phyloP scores from a whole-genome alignment of 2,888 invertebrate species.

The Acronicta aceris region DNA sequence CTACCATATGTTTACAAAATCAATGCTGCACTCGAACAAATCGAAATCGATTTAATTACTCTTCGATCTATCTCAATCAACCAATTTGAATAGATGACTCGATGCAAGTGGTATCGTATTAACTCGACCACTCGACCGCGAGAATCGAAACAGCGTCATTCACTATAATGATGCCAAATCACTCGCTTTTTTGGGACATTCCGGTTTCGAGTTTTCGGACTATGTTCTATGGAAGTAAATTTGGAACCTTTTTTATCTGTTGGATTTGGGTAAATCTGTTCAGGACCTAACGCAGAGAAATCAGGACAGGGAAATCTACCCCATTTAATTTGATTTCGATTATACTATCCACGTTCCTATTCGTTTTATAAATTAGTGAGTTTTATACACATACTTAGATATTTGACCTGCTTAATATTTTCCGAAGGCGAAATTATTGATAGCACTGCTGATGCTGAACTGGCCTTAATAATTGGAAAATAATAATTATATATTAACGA shows the following conservation, averaged over 20 bases:
- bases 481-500: too few relatives aligned
- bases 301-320: not conserved
- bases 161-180: constrained; percentile 40
- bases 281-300: not conserved
- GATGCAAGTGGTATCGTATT: constrained; percentile 66
- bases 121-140: constrained; percentile 64
- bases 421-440: too few relatives aligned
- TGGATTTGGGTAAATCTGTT: not conserved
- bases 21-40: constrained; percentile 42
- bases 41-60: constrained; percentile 66
- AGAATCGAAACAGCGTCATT: constrained; percentile 64
- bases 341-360: too few relatives aligned
- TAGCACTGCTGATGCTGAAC: too few relatives aligned
- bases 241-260: not conserved
- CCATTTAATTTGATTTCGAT: too few relatives aligned
- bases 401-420: too few relatives aligned
- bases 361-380: too few relatives aligned
- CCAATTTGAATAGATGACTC: constrained; percentile 61
- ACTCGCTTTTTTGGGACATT: constrained; percentile 12
- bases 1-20: constrained; percentile 41
- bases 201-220: not conserved
- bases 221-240: too few relatives aligned
- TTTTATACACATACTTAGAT: too few relatives aligned
- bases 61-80: constrained; percentile 65
- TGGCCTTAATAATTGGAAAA: too few relatives aligned